Evolutionary conservation across 2,797 vertebrate species (phyloP).

Genomic region (Etheostoma perlongum): DNA sequence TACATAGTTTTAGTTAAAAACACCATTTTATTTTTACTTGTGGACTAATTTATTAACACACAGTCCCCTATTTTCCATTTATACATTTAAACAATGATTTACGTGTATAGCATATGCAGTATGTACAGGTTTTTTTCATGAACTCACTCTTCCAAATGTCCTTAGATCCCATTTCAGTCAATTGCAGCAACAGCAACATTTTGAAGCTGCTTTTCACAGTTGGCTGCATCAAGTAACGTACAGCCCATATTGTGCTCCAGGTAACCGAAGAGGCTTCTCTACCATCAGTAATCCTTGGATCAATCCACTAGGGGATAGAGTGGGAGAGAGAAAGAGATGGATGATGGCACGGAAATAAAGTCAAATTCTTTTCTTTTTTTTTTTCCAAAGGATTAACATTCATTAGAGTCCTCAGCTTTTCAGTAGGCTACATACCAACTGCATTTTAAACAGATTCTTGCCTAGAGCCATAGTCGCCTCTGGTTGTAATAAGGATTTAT

Average conservation of each 20-base stretch:
- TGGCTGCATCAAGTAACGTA: slow-evolving; percentile 23
- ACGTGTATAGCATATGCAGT: not conserved
- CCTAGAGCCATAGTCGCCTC: slow-evolving; percentile 60
- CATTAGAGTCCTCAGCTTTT: slow-evolving; percentile 72
- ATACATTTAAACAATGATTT: not conserved
- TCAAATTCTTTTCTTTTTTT: not conserved
- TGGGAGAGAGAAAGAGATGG: slow-evolving; percentile 16
- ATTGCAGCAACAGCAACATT: slow-evolving; percentile 30
- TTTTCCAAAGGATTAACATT: slow-evolving; percentile 80
- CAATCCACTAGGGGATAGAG: slow-evolving; percentile 46
- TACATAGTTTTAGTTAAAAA: not conserved
- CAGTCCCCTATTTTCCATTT: not conserved
- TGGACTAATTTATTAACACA: not conserved
- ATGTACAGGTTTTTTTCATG: slow-evolving; percentile 10
- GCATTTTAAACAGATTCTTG: slow-evolving; percentile 77
- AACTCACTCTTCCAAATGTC: not conserved
- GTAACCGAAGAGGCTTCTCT: slow-evolving; percentile 57
- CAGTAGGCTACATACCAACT: slow-evolving; percentile 41
- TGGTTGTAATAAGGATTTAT: slow-evolving; percentile 68
- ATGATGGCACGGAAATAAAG: slow-evolving; percentile 28
- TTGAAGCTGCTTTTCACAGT: slow-evolving; percentile 44
- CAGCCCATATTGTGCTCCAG: slow-evolving; percentile 47
- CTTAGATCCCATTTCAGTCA: slow-evolving; percentile 32
- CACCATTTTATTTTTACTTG: not conserved
- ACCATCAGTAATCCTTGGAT: slow-evolving; percentile 61